Evolutionary conservation across 2,113 vertebrate genomes (phyloP).

Genomic region (Pedetes capensis): DNA sequence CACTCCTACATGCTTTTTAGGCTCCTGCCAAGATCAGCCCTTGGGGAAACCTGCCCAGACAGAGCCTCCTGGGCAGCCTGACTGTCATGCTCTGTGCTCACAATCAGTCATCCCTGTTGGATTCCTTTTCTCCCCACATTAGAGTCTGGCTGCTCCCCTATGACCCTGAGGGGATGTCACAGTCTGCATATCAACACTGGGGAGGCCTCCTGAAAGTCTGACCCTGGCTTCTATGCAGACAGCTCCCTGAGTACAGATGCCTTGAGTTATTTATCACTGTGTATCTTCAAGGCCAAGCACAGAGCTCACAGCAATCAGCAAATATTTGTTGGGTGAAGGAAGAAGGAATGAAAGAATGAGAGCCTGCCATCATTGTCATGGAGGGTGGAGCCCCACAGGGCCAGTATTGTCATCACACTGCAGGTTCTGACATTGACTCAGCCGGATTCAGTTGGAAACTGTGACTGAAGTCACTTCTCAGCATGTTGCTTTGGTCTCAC

Average conservation of each 20-base stretch:
- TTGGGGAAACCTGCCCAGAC: background rate
- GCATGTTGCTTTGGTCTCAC: background rate
- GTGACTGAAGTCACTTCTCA: background rate
- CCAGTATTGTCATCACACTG: background rate
- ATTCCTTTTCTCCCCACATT: background rate
- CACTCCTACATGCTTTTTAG: background rate
- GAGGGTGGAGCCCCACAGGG: constrained; percentile 29
- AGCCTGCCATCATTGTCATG: background rate
- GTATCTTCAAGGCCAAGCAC: background rate
- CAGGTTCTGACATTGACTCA: constrained; percentile 55
- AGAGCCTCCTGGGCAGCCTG: background rate
- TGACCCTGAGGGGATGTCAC: background rate
- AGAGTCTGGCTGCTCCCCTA: background rate
- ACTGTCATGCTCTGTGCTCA: background rate
- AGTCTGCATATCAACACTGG: background rate
- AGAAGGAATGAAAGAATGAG: background rate
- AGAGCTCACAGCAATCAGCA: background rate
- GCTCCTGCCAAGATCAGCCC: background rate
- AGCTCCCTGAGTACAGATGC: background rate
- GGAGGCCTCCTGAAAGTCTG: background rate
- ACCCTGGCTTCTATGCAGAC: background rate
- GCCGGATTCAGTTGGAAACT: constrained; percentile 47
- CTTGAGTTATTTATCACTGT: background rate
- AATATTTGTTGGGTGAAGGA: constrained; percentile 35
- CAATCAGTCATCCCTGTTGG: background rate